Percentiles rank a stretch among this genome's conserved stretches.
Conservation (phyloP, 2,797 vertebrate species). For the Lutjanus campechanus region DNA sequence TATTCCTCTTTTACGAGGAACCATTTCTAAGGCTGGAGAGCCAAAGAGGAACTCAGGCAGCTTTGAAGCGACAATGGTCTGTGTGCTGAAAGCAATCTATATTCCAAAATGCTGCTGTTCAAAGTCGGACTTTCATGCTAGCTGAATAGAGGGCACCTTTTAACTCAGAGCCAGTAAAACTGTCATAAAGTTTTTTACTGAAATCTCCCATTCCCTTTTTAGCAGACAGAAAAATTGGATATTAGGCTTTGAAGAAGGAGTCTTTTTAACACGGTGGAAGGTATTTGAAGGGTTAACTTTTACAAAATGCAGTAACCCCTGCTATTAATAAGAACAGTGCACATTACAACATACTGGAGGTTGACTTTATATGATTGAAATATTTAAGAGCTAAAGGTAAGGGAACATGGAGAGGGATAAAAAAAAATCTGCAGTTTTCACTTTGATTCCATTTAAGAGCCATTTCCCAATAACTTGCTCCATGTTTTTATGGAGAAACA, state of each 20-base stretch:
- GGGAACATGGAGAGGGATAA: constrained; percentile 42
- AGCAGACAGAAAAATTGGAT: constrained; percentile 53
- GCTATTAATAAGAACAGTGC: constrained; percentile 58
- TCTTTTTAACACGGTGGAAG: constrained; percentile 29
- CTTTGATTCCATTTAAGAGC: constrained; percentile 72
- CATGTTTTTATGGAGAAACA: constrained; percentile 79
- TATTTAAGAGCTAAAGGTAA: constrained; percentile 65
- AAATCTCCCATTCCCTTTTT: constrained; percentile 65
- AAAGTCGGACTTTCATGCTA: constrained; percentile 76
- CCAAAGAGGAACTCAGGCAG: constrained; percentile 51
- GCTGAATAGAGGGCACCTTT: constrained; percentile 73
- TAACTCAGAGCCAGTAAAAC: constrained; percentile 73
- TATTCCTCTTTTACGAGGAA: constrained; percentile 64
- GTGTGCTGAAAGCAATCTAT: constrained; percentile 66
- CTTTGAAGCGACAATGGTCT: constrained; percentile 81
- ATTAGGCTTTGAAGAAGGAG: constrained; percentile 50
- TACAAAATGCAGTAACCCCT: constrained; percentile 57
- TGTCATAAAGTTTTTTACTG: constrained; percentile 64
- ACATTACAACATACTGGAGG: constrained; percentile 54
- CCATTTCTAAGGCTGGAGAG: constrained; percentile 58
- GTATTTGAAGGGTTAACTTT: constrained; percentile 48
- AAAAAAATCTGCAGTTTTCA: constrained; percentile 55
- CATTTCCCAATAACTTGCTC: constrained; percentile 65
- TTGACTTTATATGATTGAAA: constrained; percentile 74
- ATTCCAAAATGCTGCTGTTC: constrained; percentile 74